Conservation (phyloP, 1,140 invertebrate genomes). For the Thalassaphorura encarpata region DNA sequence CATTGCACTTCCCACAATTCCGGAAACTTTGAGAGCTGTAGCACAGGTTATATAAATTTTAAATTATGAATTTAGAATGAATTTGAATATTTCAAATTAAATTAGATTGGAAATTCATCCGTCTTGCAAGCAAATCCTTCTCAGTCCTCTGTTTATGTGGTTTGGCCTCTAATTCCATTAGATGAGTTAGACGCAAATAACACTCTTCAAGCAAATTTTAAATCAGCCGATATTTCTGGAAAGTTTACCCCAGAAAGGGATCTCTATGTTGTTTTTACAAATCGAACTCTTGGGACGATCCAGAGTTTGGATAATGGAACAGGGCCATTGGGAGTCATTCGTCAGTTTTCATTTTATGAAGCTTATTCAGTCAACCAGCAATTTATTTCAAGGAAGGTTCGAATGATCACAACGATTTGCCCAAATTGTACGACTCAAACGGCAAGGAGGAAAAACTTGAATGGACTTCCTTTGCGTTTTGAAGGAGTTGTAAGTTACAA, state of each 20-base stretch:
- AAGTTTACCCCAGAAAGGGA: background rate
- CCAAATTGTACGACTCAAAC: background rate
- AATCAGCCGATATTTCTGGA: background rate
- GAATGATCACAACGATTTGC: background rate
- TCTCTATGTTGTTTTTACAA: background rate
- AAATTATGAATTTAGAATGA: background rate
- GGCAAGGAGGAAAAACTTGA: background rate
- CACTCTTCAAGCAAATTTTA: background rate
- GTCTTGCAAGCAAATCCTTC: background rate
- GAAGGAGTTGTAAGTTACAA: constrained; percentile 12
- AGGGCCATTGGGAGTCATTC: background rate
- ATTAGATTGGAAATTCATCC: background rate
- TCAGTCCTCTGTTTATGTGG: background rate
- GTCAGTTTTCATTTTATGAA: constrained; percentile 7
- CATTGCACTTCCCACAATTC: background rate
- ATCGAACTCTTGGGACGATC: no score
- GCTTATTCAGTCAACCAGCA: constrained; percentile 1
- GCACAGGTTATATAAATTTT: background rate
- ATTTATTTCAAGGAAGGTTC: background rate
- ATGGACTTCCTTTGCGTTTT: background rate
- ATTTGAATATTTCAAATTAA: background rate
- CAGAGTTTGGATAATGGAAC: background rate
- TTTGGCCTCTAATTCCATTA: background rate
- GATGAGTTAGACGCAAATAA: background rate
- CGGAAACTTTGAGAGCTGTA: background rate